Percentiles rank a stretch among this genome's conserved stretches.
Conservation (phyloP, 2,888 invertebrate genomes). For the Drosophila paramelanica region DNA sequence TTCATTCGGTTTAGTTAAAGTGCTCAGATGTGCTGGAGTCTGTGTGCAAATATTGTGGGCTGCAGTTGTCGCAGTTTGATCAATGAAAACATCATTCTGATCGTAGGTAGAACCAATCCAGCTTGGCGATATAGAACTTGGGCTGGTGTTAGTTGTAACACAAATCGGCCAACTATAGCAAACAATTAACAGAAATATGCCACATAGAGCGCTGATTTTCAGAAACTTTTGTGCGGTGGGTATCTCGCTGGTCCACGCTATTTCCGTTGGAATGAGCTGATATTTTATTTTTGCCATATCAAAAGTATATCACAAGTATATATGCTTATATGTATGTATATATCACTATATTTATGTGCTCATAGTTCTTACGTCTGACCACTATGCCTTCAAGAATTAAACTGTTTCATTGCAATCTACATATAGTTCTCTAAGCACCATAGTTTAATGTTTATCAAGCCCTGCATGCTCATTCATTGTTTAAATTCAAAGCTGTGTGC, state of each 20-base stretch:
- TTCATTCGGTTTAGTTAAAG: not conserved
- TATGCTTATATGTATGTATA: not conserved
- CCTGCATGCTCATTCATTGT: not conserved
- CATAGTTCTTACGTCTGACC: slow-evolving; percentile 17
- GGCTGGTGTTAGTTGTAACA: not conserved
- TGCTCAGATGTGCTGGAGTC: not conserved
- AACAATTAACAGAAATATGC: slow-evolving; percentile 27
- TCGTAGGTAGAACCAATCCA: not conserved
- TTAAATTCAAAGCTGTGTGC: not conserved
- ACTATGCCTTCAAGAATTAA: slow-evolving; percentile 4
- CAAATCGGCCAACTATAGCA: slow-evolving; percentile 26
- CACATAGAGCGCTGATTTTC: slow-evolving; percentile 20
- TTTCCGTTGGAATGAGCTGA: slow-evolving; percentile 43
- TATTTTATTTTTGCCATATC: slow-evolving; percentile 52
- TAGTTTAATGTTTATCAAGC: slow-evolving; percentile 24
- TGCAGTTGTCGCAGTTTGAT: not conserved
- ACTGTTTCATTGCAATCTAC: slow-evolving; percentile 24
- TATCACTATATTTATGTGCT: not conserved
- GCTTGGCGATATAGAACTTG: not conserved
- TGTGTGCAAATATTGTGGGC: not conserved
- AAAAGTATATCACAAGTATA: slow-evolving; percentile 10
- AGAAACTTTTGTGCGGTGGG: slow-evolving; percentile 13
- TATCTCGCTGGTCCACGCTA: not conserved
- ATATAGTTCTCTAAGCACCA: slow-evolving; percentile 1
- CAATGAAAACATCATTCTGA: not conserved